Evolutionary conservation across 2,888 invertebrate species (phyloP).

Genomic region (Lampropteryx suffumata): DNA sequence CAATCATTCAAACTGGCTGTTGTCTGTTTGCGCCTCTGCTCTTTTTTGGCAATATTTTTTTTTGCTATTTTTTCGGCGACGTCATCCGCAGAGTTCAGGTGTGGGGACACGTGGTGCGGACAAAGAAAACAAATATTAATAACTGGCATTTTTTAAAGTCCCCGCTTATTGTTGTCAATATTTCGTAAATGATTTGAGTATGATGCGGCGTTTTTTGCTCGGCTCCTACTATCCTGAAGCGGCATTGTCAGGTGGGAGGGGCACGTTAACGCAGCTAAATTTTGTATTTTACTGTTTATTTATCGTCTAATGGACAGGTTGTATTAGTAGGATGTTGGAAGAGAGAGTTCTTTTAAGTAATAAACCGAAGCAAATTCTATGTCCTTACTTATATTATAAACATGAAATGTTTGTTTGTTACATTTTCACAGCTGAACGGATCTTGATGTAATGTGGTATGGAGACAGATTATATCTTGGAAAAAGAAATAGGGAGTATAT

Average conservation of each 20-base stretch:
- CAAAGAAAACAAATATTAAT: conserved; percentile 82
- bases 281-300: conserved; percentile 72
- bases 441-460: too few species aligned
- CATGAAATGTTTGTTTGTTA: too few species aligned
- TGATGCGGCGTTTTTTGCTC: conserved; percentile 73
- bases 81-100: conserved; percentile 81
- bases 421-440: too few species aligned
- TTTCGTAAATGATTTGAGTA: conserved; percentile 81
- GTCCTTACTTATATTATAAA: too few species aligned
- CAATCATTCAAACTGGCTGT: conserved; percentile 82
- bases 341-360: conserved; percentile 32
- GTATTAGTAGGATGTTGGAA: conserved; percentile 44
- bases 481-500: too few species aligned
- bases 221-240: conserved; percentile 49
- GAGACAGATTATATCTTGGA: too few species aligned
- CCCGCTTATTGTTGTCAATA: conserved; percentile 80
- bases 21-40: conserved; percentile 81
- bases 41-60: conserved; percentile 73
- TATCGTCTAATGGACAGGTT: conserved; percentile 77
- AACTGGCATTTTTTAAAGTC: conserved; percentile 81
- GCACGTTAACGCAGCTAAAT: conserved; percentile 61
- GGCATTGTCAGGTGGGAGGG: conserved; percentile 63
- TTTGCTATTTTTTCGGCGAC: conserved; percentile 72
- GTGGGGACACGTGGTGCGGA: conserved; percentile 78
- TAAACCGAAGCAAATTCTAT: conserved; percentile 4